Conservation (phyloP, 2,888 invertebrate genomes). For the Chrysolina oricalcia region DNA sequence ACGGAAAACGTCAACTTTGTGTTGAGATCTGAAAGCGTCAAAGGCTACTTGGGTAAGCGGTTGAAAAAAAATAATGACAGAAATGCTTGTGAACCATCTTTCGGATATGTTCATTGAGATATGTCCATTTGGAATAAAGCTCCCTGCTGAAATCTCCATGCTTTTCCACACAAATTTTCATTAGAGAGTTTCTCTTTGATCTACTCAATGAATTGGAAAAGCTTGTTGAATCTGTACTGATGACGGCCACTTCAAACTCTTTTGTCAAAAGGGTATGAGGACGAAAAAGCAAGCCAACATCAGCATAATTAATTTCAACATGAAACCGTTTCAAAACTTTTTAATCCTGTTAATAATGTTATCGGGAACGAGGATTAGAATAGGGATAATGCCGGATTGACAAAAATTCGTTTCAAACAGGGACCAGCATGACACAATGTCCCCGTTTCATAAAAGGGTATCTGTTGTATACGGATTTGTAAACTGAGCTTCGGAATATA, state of each 20-base stretch:
- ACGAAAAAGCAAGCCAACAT: neutral
- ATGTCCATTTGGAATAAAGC: no score
- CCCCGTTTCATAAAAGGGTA: conserved; percentile 8
- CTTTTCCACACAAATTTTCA: neutral
- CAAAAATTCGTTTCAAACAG: neutral
- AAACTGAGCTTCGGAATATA: neutral
- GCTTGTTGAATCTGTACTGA: neutral
- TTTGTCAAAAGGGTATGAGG: neutral
- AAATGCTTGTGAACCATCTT: no score
- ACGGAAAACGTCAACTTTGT: no score
- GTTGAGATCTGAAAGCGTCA: no score
- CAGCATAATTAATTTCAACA: neutral
- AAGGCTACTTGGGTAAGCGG: no score
- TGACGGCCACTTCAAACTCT: neutral
- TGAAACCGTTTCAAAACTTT: conserved; percentile 2
- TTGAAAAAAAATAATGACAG: no score
- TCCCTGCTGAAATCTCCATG: neutral
- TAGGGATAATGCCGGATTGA: neutral
- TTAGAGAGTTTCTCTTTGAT: no score
- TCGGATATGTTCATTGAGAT: no score
- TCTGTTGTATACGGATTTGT: neutral
- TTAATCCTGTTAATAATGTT: conserved; percentile 17
- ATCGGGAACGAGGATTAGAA: neutral
- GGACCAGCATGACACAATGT: neutral
- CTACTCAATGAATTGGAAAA: neutral